phyloP scores from a whole-genome alignment of 2,113 vertebrate species.

The Typhlomys cinereus region DNA sequence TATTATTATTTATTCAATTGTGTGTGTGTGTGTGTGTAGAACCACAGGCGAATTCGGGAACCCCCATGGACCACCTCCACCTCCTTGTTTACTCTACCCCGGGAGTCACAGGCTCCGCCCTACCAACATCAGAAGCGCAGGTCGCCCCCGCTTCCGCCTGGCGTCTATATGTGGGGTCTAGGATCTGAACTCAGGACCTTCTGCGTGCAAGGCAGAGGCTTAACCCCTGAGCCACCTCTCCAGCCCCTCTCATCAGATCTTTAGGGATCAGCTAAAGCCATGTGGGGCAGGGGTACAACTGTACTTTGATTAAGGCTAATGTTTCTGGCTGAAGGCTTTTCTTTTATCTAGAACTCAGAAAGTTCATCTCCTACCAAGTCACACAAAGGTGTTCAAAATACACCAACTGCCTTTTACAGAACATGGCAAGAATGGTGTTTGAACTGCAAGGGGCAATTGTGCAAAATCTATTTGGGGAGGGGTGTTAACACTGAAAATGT shows the following conservation, averaged over 20 bases:
- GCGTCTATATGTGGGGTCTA: no score
- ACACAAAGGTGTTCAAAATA: slow-evolving; percentile 32
- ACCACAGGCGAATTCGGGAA: no score
- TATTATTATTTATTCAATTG: no score
- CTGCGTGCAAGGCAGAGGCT: no score
- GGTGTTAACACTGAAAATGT: slow-evolving; percentile 10
- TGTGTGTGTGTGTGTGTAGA: no score
- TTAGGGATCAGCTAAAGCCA: not conserved
- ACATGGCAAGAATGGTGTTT: not conserved
- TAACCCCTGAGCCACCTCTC: no score
- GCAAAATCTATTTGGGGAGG: not conserved
- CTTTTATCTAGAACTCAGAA: not conserved
- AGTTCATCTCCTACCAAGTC: not conserved
- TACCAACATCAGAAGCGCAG: no score
- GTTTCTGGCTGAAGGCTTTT: slow-evolving; percentile 7
- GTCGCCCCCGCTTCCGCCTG: no score
- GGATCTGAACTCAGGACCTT: no score
- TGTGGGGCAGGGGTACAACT: not conserved
- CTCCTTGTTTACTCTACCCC: no score
- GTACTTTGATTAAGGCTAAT: not conserved
- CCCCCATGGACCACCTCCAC: no score
- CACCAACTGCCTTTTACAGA: not conserved
- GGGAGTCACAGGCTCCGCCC: no score
- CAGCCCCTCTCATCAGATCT: slow-evolving; percentile 19
- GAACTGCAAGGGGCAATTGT: slow-evolving; percentile 25